phyloP scores from a whole-genome alignment of 1,140 invertebrate genomes.

The Rhyacophila brunnea region DNA sequence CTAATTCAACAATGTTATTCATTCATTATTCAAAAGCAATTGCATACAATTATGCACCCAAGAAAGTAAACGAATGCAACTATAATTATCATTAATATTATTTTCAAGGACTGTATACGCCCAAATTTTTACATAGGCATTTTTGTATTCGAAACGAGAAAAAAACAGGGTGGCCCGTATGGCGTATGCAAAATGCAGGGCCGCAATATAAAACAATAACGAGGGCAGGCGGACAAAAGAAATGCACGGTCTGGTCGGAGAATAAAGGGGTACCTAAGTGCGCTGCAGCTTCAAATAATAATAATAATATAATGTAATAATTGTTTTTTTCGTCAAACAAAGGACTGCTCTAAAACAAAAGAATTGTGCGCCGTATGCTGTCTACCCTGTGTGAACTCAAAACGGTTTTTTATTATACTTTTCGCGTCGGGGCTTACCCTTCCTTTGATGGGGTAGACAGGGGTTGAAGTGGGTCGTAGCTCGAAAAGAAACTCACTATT shows the following conservation, averaged over 20 bases:
- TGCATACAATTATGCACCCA: too few species aligned
- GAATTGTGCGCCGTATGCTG: constrained; percentile 28
- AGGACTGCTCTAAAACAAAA: constrained; percentile 26
- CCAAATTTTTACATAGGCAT: too few species aligned
- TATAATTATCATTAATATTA: too few species aligned
- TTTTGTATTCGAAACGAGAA: neutral
- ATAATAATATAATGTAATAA: constrained; percentile 26
- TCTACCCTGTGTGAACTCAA: constrained; percentile 17
- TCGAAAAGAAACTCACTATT: too few species aligned
- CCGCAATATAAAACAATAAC: constrained; percentile 18
- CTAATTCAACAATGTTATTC: too few species aligned
- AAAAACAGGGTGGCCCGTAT: constrained; percentile 24
- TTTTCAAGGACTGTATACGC: too few species aligned
- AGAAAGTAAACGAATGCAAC: too few species aligned
- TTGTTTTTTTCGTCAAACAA: constrained; percentile 30
- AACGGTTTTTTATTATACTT: constrained; percentile 12
- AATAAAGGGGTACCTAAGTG: constrained; percentile 14
- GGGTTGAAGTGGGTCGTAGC: too few species aligned
- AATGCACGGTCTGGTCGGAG: constrained; percentile 5
- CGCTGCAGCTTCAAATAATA: constrained; percentile 13
- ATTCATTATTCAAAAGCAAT: too few species aligned
- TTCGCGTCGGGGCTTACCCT: neutral
- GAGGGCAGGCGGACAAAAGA: constrained; percentile 7
- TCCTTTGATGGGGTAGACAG: too few species aligned
- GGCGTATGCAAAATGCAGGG: constrained; percentile 30